A percentile compares a stretch with the other conserved stretches of the same genome.
These are phyloP conservation scores for Temnothorax unifasciatus DNA, from an alignment of 2,888 invertebrate species.

Conservation along the genomic window DNA sequence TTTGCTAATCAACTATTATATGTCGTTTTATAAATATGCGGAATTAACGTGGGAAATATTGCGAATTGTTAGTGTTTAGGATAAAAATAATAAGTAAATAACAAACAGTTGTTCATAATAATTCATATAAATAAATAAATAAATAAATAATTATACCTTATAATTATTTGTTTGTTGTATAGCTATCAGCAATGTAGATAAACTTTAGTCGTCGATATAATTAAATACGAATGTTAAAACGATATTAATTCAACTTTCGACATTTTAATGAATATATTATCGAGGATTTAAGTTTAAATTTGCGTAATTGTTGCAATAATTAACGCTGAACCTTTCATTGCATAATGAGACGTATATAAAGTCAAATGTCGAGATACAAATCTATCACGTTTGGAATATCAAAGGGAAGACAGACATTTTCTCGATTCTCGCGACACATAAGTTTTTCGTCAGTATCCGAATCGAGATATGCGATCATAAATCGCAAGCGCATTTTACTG, in stretches of 20 bases:
- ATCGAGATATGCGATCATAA: constrained; percentile 15
- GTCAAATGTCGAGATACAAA: neutral
- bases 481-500: constrained; percentile 36
- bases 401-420: neutral
- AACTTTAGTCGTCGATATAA: constrained; percentile 19
- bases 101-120: neutral
- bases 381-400: neutral
- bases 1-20: constrained; percentile 1
- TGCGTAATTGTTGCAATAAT: neutral
- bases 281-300: constrained; percentile 16
- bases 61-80: neutral
- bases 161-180: neutral
- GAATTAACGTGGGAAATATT: neutral
- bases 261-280: neutral
- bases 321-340: neutral
- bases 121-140: neutral
- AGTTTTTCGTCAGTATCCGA: neutral
- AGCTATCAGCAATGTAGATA: neutral
- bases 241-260: neutral
- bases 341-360: neutral
- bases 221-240: constrained; percentile 1
- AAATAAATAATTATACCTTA: constrained; percentile 17
- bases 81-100: constrained; percentile 30
- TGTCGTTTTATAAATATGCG: neutral
- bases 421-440: neutral